phyloP scores from a whole-genome alignment of 2,888 invertebrate genomes.

The Volucella inflata region DNA sequence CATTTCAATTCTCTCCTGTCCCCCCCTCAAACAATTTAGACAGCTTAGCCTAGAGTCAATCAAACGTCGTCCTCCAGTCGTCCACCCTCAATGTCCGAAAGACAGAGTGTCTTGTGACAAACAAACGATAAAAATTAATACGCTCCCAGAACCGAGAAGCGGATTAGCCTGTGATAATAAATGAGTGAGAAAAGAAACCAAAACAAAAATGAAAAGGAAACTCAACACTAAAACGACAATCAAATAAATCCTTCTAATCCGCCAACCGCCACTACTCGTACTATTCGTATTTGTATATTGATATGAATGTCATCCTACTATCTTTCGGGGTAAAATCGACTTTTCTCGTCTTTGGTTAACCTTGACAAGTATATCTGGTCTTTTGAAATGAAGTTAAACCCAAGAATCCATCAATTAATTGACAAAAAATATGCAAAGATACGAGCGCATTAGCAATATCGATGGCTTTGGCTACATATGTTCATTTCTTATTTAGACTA shows the following conservation, averaged over 20 bases:
- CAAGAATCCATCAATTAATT: constrained; percentile 55
- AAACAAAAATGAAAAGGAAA: constrained; percentile 42
- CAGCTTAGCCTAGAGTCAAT: constrained; percentile 38
- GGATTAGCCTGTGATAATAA: constrained; percentile 32
- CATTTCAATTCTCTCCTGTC: not conserved
- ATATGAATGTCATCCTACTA: not conserved
- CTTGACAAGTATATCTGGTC: constrained; percentile 43
- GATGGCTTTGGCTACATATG: constrained; percentile 4
- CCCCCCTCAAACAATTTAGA: not conserved
- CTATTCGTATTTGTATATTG: no score
- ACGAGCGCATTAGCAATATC: constrained; percentile 12
- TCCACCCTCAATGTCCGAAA: constrained; percentile 8
- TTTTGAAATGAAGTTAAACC: constrained; percentile 15
- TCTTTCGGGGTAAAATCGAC: constrained; percentile 3
- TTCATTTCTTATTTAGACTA: constrained; percentile 37
- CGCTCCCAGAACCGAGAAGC: constrained; percentile 27
- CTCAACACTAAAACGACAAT: constrained; percentile 33
- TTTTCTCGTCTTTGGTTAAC: constrained; percentile 37
- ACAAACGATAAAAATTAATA: constrained; percentile 32
- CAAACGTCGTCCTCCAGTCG: constrained; percentile 5
- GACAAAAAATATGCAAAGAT: constrained; percentile 33
- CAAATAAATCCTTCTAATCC: constrained; percentile 40
- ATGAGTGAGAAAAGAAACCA: constrained; percentile 45
- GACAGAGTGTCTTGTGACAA: constrained; percentile 20
- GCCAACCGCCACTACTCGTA: not conserved